phyloP scores from a whole-genome alignment of 2,113 vertebrate genomes.

The Colaptes auratus region DNA sequence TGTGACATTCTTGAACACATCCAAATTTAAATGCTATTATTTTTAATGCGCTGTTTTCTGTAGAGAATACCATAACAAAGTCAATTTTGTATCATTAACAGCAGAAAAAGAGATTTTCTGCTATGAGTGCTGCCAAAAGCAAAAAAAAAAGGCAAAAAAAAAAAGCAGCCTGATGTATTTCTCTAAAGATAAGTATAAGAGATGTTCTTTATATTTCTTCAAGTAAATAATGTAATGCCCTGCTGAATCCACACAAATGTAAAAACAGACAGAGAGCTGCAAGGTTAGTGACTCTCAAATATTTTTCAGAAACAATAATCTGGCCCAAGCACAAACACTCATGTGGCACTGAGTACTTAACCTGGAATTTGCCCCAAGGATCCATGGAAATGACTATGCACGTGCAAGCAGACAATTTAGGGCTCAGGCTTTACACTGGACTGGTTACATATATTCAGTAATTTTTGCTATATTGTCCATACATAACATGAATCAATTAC shows the following conservation, averaged over 20 bases:
- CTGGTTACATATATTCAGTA: not conserved
- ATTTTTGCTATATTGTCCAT: not conserved
- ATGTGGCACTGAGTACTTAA: not conserved
- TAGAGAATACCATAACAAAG: slow-evolving; percentile 20
- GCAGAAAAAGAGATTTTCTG: slow-evolving; percentile 28
- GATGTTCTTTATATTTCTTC: not conserved
- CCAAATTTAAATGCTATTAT: slow-evolving; percentile 35
- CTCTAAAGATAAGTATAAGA: slow-evolving; percentile 18
- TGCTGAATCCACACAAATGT: not conserved
- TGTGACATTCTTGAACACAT: slow-evolving; percentile 4
- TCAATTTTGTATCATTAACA: slow-evolving; percentile 33
- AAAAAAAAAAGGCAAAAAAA: not conserved
- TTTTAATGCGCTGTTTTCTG: slow-evolving; percentile 53
- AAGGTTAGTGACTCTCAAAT: not conserved
- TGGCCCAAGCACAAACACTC: not conserved
- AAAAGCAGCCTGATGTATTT: slow-evolving; percentile 25
- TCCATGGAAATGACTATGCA: not conserved
- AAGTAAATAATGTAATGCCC: slow-evolving; percentile 2
- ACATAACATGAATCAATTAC: not conserved
- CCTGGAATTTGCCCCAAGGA: not conserved
- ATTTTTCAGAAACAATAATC: not conserved
- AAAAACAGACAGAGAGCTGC: not conserved
- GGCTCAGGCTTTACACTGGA: not conserved
- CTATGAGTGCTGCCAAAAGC: slow-evolving; percentile 21
- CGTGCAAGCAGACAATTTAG: not conserved